Evolutionary conservation across 2,797 vertebrate genomes (phyloP).

Genomic region (Hipposideros larvatus): DNA sequence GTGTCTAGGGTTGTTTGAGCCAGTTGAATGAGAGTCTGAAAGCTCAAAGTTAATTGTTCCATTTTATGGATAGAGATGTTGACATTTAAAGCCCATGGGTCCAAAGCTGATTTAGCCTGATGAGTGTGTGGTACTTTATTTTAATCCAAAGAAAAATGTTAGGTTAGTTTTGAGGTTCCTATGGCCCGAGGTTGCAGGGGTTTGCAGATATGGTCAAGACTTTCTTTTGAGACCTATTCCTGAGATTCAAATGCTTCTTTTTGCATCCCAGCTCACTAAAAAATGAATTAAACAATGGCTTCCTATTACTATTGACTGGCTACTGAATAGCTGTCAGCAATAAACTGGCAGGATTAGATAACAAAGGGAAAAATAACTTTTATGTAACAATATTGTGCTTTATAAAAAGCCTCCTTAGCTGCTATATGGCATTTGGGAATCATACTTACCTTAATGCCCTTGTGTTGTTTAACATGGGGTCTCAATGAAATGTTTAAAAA

Average conservation of each 20-base stretch:
- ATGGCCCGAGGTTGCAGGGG: neutral
- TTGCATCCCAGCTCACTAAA: conserved; percentile 20
- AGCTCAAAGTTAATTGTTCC: conserved; percentile 50
- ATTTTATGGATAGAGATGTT: conserved; percentile 52
- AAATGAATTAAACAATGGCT: conserved; percentile 44
- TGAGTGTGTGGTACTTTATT: neutral
- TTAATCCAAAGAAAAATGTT: conserved; percentile 39
- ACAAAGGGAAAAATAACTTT: neutral
- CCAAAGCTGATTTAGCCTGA: neutral
- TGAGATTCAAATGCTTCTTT: neutral
- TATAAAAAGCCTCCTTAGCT: conserved; percentile 8
- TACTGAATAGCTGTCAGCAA: conserved; percentile 52
- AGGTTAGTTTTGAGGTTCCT: conserved; percentile 40
- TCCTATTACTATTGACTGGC: conserved; percentile 55
- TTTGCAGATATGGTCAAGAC: neutral
- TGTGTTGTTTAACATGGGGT: neutral
- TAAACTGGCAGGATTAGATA: conserved; percentile 44
- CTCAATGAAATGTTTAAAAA: conserved; percentile 19
- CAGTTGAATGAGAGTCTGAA: conserved; percentile 10
- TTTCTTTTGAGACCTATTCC: conserved; percentile 10
- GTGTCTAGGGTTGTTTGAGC: conserved; percentile 29
- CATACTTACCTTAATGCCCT: neutral
- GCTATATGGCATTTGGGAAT: neutral
- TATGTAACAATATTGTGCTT: neutral
- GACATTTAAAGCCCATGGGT: conserved; percentile 47